phyloP scores from a whole-genome alignment of 2,888 invertebrate species.

The Caenorhabditis sp. region DNA sequence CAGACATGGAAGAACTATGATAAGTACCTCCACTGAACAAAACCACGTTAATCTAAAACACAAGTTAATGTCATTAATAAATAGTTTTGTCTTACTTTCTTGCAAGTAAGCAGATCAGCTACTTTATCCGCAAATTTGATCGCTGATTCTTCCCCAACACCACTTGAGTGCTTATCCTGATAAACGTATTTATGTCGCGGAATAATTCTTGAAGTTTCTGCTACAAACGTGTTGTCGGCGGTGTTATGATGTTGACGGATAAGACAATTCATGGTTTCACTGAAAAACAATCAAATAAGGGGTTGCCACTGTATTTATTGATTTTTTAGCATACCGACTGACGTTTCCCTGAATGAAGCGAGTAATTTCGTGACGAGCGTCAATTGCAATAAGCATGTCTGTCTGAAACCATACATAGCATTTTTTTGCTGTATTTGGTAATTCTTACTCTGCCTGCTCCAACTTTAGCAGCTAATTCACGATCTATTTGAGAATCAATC shows the following conservation, averaged over 20 bases:
- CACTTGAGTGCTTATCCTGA: constrained; percentile 5
- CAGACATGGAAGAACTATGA: constrained; percentile 47
- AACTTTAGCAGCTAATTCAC: constrained; percentile 35
- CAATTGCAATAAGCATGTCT: constrained; percentile 49
- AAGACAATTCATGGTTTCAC: constrained; percentile 45
- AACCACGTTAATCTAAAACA: constrained; percentile 47
- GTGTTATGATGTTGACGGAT: constrained; percentile 61
- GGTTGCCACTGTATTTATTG: background rate
- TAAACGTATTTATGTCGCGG: background rate
- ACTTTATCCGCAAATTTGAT: constrained; percentile 28
- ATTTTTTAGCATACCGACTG: constrained; percentile 16
- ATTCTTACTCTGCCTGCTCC: constrained; percentile 35
- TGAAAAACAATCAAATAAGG: constrained; percentile 29
- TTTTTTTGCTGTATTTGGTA: background rate
- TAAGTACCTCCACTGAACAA: constrained; percentile 54
- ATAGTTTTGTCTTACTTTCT: constrained; percentile 23
- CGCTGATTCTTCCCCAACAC: constrained; percentile 31
- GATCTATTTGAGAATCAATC: constrained; percentile 31
- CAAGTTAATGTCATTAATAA: background rate
- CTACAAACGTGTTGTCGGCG: constrained; percentile 51
- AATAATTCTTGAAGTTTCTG: constrained; percentile 33
- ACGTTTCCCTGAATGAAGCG: constrained; percentile 39
- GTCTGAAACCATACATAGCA: constrained; percentile 21
- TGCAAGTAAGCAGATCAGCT: constrained; percentile 7
- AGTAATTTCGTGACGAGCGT: constrained; percentile 49